Evolutionary conservation across 2,888 invertebrate species (phyloP).

Genomic region (Orchestes rusci): DNA sequence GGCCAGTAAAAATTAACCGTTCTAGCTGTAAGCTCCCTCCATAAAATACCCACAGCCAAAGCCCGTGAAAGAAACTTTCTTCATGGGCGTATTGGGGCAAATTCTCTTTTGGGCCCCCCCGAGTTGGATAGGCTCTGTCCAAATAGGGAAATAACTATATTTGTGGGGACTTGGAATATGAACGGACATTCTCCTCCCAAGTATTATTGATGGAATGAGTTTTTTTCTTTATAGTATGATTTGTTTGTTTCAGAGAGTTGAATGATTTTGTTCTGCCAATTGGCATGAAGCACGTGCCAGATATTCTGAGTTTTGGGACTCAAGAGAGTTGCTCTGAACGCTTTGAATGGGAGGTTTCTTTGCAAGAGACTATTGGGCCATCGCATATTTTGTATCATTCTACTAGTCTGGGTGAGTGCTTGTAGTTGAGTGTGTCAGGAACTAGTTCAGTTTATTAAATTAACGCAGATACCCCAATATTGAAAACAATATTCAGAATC

Average conservation of each 20-base stretch:
- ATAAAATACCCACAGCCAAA: slow-evolving; percentile 75
- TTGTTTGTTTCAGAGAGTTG: slow-evolving; percentile 55
- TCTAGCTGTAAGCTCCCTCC: slow-evolving; percentile 34
- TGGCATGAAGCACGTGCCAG: slow-evolving; percentile 77
- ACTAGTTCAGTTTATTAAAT: no score
- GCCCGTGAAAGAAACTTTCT: slow-evolving; percentile 76
- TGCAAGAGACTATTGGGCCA: slow-evolving; percentile 91
- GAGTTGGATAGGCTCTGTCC: slow-evolving; percentile 85
- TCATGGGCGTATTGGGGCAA: slow-evolving; percentile 72
- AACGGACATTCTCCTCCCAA: slow-evolving; percentile 80
- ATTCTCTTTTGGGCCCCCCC: slow-evolving; percentile 72
- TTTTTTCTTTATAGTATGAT: not conserved
- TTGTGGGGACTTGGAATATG: slow-evolving; percentile 96
- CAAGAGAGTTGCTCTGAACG: slow-evolving; percentile 88
- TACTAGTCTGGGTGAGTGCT: slow-evolving; percentile 64
- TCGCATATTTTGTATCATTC: slow-evolving; percentile 88
- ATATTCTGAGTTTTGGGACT: slow-evolving; percentile 87
- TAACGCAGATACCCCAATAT: not conserved
- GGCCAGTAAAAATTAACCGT: not conserved
- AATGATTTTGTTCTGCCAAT: slow-evolving; percentile 87
- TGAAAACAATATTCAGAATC: no score
- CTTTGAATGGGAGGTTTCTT: slow-evolving; percentile 79
- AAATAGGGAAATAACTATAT: slow-evolving; percentile 75
- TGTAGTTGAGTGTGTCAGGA: not conserved
- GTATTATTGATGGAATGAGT: slow-evolving; percentile 44